phyloP scores from a whole-genome alignment of 2,113 vertebrate species.

The Tringa solitaria region DNA sequence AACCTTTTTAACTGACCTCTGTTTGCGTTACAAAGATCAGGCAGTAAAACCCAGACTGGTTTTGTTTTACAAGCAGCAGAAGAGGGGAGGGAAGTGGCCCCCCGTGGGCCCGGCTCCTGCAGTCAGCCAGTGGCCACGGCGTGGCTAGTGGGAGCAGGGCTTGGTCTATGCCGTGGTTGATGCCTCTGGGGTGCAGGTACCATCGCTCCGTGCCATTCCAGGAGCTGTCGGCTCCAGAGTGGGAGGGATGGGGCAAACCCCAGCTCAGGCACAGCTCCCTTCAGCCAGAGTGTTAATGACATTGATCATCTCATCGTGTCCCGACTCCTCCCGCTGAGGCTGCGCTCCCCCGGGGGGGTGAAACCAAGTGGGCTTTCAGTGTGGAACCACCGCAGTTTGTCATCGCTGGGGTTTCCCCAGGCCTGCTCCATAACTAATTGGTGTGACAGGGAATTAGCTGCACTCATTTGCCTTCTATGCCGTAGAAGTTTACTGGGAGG shows the following conservation, averaged over 20 bases:
- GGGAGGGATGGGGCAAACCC: background rate
- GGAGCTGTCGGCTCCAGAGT: fast-evolving
- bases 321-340: fast-evolving
- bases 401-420: background rate
- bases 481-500: background rate
- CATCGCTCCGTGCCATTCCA: fast-evolving
- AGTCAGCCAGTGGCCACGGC: fast-evolving
- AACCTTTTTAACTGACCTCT: conserved; percentile 6
- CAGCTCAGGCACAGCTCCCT: background rate
- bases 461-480: background rate
- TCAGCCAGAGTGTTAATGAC: background rate
- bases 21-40: conserved; percentile 60
- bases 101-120: background rate
- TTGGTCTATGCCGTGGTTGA: fast-evolving
- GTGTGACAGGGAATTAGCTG: background rate
- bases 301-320: fast-evolving
- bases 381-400: fast-evolving
- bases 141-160: background rate
- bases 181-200: fast-evolving
- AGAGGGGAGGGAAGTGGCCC: background rate
- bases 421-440: background rate
- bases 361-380: fast-evolving
- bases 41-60: conserved; percentile 36
- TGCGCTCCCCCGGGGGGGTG: fast-evolving
- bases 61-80: conserved; percentile 38